A percentile compares a stretch with the other conserved stretches of the same genome.
phyloP scores from a whole-genome alignment of 1,140 invertebrate species.

The Drosophila trapezifrons region DNA sequence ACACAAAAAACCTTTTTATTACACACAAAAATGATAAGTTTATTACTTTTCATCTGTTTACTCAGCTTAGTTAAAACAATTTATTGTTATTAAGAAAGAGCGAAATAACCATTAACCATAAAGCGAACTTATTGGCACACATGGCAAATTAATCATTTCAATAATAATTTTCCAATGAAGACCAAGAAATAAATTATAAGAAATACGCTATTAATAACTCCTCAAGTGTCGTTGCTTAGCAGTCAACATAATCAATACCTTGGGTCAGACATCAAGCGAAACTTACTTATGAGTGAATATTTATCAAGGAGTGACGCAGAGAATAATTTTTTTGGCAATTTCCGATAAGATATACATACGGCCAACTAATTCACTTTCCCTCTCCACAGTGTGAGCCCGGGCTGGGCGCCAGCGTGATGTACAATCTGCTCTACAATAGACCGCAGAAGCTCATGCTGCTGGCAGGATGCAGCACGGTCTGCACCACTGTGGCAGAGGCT shows the following conservation, averaged over 20 bases:
- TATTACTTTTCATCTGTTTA: too few relatives aligned
- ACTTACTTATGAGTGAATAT: constrained; percentile 16
- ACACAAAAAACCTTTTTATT: too few relatives aligned
- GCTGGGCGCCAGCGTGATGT: constrained; percentile 98
- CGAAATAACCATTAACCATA: not conserved
- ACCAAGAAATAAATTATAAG: constrained; percentile 21
- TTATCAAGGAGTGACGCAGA: constrained; percentile 25
- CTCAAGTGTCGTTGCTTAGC: constrained; percentile 9
- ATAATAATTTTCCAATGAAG: constrained; percentile 27
- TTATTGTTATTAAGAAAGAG: not conserved
- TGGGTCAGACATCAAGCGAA: constrained; percentile 12
- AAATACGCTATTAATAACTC: constrained; percentile 34
- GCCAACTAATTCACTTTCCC: constrained; percentile 50
- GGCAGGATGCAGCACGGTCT: constrained; percentile 99
- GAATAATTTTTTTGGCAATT: constrained; percentile 31
- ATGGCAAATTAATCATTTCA: constrained; percentile 12
- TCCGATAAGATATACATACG: not conserved
- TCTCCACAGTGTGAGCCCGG: constrained; percentile 96
- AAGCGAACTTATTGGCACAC: not conserved
- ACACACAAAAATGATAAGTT: too few relatives aligned
- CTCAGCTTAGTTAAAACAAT: not conserved
- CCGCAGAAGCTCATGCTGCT: constrained; percentile 98
- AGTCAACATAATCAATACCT: constrained; percentile 27
- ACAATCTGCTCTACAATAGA: constrained; percentile 98
- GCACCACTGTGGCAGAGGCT: constrained; percentile 99